Evolutionary conservation across 2,888 invertebrate genomes (phyloP), one percentile per base, ranked within the genome.

Genomic region (Eupelmus urozonus): DNA sequence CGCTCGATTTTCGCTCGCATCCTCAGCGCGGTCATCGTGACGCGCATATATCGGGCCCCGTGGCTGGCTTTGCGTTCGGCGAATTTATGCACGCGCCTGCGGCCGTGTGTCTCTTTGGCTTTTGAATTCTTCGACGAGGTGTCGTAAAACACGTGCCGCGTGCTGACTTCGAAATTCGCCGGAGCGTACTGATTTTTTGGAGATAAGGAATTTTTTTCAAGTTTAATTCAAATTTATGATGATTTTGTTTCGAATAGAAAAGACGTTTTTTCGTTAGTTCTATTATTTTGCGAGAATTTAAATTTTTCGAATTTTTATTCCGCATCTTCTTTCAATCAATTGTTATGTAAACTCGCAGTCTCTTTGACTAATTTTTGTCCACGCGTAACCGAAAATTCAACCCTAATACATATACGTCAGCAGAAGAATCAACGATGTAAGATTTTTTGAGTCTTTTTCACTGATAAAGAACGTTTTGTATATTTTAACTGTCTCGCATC

Each of bases 21-120:
- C n/a, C n/a, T n/a, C n/a, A n/a, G 55, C 13, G 53, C 42, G 59
- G 59, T 49, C 70, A 70, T 70, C 70, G 70, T 59, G 70, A 70
- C 59, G 59, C 59, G 70, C 70, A 55, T 67, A 34, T 40, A 53
- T 66, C 53, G 34, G 16, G 2, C 16, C 16, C 4, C n/a, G n/a
- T n/a, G n/a, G n/a, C 16, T 45, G 7, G 27, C 9, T 45, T 2
- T 25, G 18, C 66, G 66, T 55, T 55, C n/a, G 2, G 34, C 42
- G 55, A 67, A 67, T 67, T 67, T 51, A 51, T 23, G 18, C 51
- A 53, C 34, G 27, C 45, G 13, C 42, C 25, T 23, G n/a, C n/a
- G n/a, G n/a, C 20, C 40, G 25, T 55, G 34, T 42, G 23, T 45
- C 45, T 45, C 42, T 53, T 55, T 34, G 20, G n/a, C 27, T 23